These are phyloP conservation scores for Taenioides sp. DNA, from an alignment of 2,797 vertebrate genomes.

Conservation along the genomic window DNA sequence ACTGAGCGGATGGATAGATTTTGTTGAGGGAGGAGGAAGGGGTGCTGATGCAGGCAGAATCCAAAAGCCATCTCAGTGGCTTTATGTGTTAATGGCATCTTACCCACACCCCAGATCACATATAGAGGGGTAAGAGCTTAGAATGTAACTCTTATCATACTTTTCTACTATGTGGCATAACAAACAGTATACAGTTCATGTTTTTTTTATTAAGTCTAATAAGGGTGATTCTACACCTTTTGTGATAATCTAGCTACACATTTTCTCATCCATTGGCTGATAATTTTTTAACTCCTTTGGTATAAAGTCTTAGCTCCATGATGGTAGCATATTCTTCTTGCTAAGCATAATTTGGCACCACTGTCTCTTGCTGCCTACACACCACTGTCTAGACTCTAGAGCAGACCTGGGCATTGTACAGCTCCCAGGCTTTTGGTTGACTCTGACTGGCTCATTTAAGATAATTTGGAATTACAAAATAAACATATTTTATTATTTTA, in stretches of 20 bases:
- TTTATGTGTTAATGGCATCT: constrained; percentile 57
- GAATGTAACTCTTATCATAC: not conserved
- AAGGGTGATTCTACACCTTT: not conserved
- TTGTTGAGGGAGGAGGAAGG: constrained; percentile 25
- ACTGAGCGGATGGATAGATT: constrained; percentile 50
- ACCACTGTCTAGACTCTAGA: not conserved
- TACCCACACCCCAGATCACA: constrained; percentile 8
- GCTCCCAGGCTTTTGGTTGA: no score
- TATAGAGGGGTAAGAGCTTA: not conserved
- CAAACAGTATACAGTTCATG: not conserved
- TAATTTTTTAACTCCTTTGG: not conserved
- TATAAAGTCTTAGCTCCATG: not conserved
- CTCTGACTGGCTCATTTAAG: no score
- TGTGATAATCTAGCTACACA: not conserved
- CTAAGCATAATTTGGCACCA: not conserved
- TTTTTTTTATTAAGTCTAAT: not conserved
- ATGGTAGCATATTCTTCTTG: not conserved
- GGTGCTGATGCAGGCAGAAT: constrained; percentile 65
- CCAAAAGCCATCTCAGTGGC: constrained; percentile 38
- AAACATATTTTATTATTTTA: no score
- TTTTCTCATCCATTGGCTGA: not conserved
- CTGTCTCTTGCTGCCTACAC: not conserved
- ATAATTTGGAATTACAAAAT: no score
- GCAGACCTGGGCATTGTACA: not conserved
- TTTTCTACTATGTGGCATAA: not conserved